A percentile compares a stretch with the other conserved stretches of the same genome.
Conservation (phyloP, 2,113 vertebrate species). For the Castor canadensis region DNA sequence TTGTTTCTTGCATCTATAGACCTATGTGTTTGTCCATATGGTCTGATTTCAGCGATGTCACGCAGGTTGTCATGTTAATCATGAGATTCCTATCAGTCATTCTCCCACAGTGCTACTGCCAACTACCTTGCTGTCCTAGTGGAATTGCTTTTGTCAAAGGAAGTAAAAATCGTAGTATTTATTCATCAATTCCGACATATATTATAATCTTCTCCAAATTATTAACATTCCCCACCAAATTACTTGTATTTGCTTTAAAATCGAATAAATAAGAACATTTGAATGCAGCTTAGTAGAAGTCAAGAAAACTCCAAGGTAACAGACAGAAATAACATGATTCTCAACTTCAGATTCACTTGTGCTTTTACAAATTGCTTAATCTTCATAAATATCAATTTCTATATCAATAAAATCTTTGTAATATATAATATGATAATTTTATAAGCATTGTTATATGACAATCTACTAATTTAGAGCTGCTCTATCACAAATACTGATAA, state of each 20-base stretch:
- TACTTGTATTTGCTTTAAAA: not conserved
- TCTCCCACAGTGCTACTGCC: not conserved
- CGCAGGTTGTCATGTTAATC: not conserved
- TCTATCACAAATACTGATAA: not conserved
- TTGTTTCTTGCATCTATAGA: not conserved
- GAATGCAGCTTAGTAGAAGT: not conserved
- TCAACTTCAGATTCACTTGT: not conserved
- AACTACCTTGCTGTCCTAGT: too few relatives aligned
- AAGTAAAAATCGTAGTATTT: not conserved
- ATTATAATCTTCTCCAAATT: not conserved
- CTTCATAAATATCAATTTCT: not conserved
- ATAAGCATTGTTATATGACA: not conserved
- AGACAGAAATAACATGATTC: not conserved
- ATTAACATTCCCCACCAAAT: not conserved
- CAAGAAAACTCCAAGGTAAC: not conserved
- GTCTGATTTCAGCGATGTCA: too few relatives aligned
- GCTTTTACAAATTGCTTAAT: not conserved
- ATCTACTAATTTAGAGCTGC: not conserved
- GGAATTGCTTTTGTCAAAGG: not conserved
- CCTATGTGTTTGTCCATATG: not conserved
- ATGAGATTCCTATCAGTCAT: not conserved
- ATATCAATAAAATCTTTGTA: not conserved
- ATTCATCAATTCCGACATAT: not conserved
- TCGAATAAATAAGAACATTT: not conserved
- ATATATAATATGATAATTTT: not conserved